These are phyloP conservation scores for Ardeotis arabs DNA, from an alignment of 2,113 vertebrate species.

Conservation along the genomic window DNA sequence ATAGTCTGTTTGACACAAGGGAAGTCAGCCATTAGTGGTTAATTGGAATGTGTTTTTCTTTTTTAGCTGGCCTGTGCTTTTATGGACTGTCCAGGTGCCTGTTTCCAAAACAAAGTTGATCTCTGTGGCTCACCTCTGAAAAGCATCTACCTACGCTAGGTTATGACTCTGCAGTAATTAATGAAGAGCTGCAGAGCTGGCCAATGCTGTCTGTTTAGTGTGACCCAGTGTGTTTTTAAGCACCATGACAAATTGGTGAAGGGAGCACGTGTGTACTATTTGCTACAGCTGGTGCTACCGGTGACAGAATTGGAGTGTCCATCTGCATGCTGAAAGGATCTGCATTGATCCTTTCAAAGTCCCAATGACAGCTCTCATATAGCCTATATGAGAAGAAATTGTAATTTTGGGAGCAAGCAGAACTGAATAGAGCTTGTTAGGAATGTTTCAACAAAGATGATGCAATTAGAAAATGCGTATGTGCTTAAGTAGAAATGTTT, in stretches of 20 bases:
- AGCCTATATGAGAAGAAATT: neutral
- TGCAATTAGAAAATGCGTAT: neutral
- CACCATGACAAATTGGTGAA: neutral
- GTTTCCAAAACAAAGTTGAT: neutral
- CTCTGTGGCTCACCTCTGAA: neutral
- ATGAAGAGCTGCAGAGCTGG: neutral
- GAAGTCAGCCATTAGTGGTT: neutral
- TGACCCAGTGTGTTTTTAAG: neutral
- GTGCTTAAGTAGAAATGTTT: neutral
- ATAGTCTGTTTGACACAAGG: neutral
- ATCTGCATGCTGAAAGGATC: neutral
- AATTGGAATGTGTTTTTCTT: neutral
- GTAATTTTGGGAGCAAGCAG: neutral
- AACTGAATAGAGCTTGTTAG: neutral
- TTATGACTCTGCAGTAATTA: neutral
- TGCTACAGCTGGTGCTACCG: neutral
- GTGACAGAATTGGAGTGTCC: neutral
- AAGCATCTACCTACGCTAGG: neutral
- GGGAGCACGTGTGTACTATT: accelerated
- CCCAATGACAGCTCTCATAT: neutral
- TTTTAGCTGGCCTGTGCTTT: neutral
- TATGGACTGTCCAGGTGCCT: neutral
- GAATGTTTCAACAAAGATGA: neutral
- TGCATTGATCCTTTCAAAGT: neutral
- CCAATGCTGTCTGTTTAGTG: neutral